Evolutionary conservation across 2,797 vertebrate genomes (phyloP), one percentile per base, ranked within the genome.

Genomic region (Malacoctenus gilli): DNA sequence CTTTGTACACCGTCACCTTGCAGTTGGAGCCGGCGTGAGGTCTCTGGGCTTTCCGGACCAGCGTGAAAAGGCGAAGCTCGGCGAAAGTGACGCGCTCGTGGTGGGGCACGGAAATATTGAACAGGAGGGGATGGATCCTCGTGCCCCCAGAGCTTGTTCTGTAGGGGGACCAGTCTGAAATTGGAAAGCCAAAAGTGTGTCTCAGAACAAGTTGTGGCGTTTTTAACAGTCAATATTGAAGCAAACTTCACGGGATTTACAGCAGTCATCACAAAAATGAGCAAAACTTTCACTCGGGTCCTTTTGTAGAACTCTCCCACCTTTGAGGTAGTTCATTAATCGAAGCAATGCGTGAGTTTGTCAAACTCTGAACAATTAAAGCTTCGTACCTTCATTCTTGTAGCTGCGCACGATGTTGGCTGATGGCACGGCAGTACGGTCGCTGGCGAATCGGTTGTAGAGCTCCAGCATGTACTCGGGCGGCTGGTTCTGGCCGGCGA

Each of bases 401-500:
- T 96, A 98, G 85, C 96, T 96, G 68, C 95, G 91, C 34, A 96
- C 93, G 35, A 96, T 93, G 68, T 93, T 95, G 59, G 94, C 93
- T 0, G 94, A 94, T 0, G 95, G 94, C 85, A 92, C 89, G 5
- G 92, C 91, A 2, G 92, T 91, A 50, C 80, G 92, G 68, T 97
- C 94, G 0, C 84, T 92, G 38, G 93, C 89, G 40, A 96, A 97
- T 48, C 86, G 93, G 72, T 95, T 92, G 85, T 97, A 99, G 46
- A 98, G 93, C 72, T 98, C 95, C 72, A 97, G 55, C 96, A 99
- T 98, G 87, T 95, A 97, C 72, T 98, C 95, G 12, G 95, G 94
- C 0, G 95, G 91, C 54, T 97, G 94, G 58, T 91, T 88, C 21
- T 76, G 93, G 72, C 81, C 82, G 10, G 57, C 32, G 2, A 16